These are phyloP conservation scores for Oriolus oriolus DNA, from an alignment of 2,113 vertebrate genomes.

Conservation along the genomic window DNA sequence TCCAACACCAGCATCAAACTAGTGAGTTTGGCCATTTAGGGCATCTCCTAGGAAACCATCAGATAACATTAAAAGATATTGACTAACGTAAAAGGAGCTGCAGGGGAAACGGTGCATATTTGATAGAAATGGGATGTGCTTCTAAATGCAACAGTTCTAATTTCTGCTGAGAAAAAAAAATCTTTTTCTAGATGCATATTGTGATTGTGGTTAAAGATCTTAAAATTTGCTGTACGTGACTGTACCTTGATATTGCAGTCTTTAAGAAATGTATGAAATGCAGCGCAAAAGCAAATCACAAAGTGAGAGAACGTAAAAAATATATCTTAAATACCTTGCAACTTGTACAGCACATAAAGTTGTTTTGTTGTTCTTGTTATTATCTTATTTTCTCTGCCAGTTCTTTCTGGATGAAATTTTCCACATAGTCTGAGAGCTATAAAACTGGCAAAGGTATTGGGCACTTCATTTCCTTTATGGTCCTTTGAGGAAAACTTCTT, in stretches of 20 bases:
- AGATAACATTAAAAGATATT: slow-evolving; percentile 74
- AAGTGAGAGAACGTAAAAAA: background rate
- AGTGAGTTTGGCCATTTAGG: slow-evolving; percentile 68
- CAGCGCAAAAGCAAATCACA: background rate
- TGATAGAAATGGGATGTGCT: slow-evolving; percentile 52
- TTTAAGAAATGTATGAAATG: background rate
- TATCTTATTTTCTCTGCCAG: background rate
- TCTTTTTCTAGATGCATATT: background rate
- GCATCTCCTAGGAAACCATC: slow-evolving; percentile 82
- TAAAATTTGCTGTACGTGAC: background rate
- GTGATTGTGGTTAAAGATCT: background rate
- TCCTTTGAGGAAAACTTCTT: background rate
- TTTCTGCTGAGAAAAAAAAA: slow-evolving; percentile 14
- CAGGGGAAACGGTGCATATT: slow-evolving; percentile 49
- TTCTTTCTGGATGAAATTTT: slow-evolving; percentile 11
- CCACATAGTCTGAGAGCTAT: background rate
- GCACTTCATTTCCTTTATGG: slow-evolving; percentile 2
- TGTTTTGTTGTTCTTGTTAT: background rate
- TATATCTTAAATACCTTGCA: background rate
- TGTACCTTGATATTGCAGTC: background rate
- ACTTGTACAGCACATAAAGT: background rate
- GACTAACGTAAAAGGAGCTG: slow-evolving; percentile 74
- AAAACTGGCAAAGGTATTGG: background rate
- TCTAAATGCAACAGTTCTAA: slow-evolving; percentile 49
- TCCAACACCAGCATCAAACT: slow-evolving; percentile 63